Base-by-base conservation (phyloP, 2,888 invertebrate genomes). In the Melipona bicolor region DNA sequence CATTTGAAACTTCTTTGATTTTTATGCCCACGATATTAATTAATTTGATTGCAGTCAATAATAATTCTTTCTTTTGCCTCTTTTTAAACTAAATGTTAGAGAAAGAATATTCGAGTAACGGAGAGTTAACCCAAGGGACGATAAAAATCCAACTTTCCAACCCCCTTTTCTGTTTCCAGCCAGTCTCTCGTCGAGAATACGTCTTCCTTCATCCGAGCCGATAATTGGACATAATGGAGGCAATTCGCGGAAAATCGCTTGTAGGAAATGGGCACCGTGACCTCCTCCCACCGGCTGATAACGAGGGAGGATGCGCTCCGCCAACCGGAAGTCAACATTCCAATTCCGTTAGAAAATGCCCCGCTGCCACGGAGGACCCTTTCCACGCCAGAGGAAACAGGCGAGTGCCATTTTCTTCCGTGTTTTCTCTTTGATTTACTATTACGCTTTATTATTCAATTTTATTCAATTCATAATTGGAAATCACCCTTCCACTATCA, bases 141-240 rank as follows among this genome's bases (percentile, higher is more conserved):
- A 80, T 82, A 80, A 82, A 82, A 80, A 80, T 75, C 65, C 61
- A 36, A 36, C 71, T 61, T 32, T 50, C 24, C 36, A 36, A 11
- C 32, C 17, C 52, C 19, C 21, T n/a, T 11, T 68, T 52, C 32
- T 17, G 43, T n/a, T 43, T 43, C 69, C 52, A 72, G 70, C 49
- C 50, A 17, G 50, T 21, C 71, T 75, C 68, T 82, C 77, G 56
- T 70, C 74, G 69, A 81, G 81, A 68, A 72, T 83, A 74, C 88
- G 87, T 83, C 89, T 90, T 90, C 89, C 90, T 88, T 90, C 90
- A 90, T 91, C 91, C 90, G 89, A 88, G 88, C 91, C 91, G 91
- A 93, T 94, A 93, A 94, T 94, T 94, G 91, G 87, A 92, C 92
- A 91, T 93, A 93, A 94, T 92, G 88, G 92, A 91, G 91, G 92